These are phyloP conservation scores for Etheostoma spectabile DNA, from an alignment of 2,113 vertebrate species.

Conservation along the genomic window DNA sequence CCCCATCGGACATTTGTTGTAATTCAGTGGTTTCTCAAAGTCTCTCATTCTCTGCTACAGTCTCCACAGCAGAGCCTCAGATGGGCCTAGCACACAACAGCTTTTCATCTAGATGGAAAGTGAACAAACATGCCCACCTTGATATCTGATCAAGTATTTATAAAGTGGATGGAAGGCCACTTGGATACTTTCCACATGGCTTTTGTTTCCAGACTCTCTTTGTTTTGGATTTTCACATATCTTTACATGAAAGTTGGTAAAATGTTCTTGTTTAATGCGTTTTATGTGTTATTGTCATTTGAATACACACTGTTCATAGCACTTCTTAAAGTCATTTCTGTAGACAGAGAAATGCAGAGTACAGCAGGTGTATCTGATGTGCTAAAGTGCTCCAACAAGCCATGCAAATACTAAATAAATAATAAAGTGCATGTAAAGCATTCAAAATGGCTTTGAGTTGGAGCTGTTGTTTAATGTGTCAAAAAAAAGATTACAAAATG, in stretches of 20 bases:
- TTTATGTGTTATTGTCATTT: constrained; percentile 4
- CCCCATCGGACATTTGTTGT: constrained; percentile 50
- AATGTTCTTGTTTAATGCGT: not conserved
- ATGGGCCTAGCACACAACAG: constrained; percentile 32
- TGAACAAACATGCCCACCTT: constrained; percentile 66
- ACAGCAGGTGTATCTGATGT: not conserved
- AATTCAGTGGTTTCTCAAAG: constrained; percentile 52
- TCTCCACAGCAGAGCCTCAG: constrained; percentile 30
- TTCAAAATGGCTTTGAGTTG: not conserved
- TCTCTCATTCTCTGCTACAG: constrained; percentile 44
- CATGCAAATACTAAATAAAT: not conserved
- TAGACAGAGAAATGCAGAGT: not conserved
- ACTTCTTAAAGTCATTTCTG: not conserved
- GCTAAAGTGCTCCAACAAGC: not conserved
- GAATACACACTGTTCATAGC: not conserved
- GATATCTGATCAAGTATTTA: constrained; percentile 75
- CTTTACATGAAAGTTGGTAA: not conserved
- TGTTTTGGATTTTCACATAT: not conserved
- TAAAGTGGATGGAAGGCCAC: constrained; percentile 19
- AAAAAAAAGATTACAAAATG: not conserved
- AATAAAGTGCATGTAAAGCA: not conserved
- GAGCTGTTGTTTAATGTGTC: not conserved
- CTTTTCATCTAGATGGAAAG: constrained; percentile 49
- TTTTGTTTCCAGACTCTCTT: constrained; percentile 27
- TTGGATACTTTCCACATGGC: constrained; percentile 15